phyloP scores from a whole-genome alignment of 2,888 invertebrate species.

The Orthosia cruda region DNA sequence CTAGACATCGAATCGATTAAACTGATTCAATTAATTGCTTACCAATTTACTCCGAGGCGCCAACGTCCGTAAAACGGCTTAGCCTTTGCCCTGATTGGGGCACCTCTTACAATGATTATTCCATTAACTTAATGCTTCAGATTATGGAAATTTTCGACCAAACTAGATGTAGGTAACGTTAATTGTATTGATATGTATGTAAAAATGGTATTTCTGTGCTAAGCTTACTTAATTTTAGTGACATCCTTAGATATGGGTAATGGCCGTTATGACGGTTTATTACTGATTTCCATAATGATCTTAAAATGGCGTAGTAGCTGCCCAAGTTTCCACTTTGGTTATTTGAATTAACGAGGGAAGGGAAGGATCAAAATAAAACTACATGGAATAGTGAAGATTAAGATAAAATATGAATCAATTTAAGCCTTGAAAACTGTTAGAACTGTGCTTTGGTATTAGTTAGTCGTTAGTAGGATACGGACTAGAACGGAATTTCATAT shows the following conservation, averaged over 20 bases:
- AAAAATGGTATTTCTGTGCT: constrained; percentile 15
- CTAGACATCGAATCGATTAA: constrained; percentile 43
- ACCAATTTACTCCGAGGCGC: constrained; percentile 63
- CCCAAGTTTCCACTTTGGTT: not conserved
- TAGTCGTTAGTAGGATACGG: not conserved
- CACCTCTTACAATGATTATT: constrained; percentile 61
- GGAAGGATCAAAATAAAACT: not conserved
- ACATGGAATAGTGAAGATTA: not conserved
- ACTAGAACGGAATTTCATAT: not conserved
- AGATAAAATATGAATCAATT: not conserved
- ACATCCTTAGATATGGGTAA: constrained; percentile 14
- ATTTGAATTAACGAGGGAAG: not conserved
- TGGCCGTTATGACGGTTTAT: constrained; percentile 20
- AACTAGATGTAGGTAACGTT: constrained; percentile 37
- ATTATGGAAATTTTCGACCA: constrained; percentile 47
- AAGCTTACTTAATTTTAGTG: constrained; percentile 34
- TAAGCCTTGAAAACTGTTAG: not conserved
- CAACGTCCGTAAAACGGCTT: constrained; percentile 63
- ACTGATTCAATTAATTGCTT: constrained; percentile 61
- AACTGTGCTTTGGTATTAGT: not conserved
- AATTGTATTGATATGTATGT: constrained; percentile 38
- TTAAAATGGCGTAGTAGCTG: constrained; percentile 18
- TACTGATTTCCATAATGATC: constrained; percentile 32
- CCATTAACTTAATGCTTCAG: constrained; percentile 58
- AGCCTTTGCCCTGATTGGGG: constrained; percentile 67